Conservation (phyloP, 1,140 invertebrate species). For the Orchestia grillus region DNA sequence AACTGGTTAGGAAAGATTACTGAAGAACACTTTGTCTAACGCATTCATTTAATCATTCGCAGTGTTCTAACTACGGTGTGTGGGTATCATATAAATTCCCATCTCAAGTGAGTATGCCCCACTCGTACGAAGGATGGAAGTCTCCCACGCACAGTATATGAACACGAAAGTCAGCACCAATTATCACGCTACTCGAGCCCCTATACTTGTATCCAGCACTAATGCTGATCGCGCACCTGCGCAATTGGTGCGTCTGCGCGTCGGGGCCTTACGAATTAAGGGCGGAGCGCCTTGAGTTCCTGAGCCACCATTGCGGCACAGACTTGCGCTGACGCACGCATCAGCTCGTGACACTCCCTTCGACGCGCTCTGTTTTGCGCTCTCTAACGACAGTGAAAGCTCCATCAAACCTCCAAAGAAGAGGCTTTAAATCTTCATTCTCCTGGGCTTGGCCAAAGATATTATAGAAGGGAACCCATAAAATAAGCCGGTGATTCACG, state of each 20-base stretch:
- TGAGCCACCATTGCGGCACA: background rate
- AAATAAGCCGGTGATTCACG: background rate
- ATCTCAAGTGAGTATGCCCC: background rate
- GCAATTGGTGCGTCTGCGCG: background rate
- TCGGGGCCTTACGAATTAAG: background rate
- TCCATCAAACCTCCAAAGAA: background rate
- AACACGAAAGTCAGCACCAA: background rate
- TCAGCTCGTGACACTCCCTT: conserved; percentile 2
- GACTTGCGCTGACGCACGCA: conserved; percentile 22
- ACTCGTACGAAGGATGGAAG: background rate
- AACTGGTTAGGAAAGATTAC: background rate
- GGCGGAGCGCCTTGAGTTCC: background rate
- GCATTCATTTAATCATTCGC: background rate
- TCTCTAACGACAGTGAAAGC: background rate
- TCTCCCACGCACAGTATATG: background rate
- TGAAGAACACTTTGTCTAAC: background rate
- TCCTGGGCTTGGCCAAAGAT: background rate
- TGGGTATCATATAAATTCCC: background rate
- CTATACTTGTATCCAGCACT: background rate
- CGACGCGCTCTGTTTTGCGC: conserved; percentile 6
- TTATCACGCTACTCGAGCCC: background rate
- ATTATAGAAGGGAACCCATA: background rate
- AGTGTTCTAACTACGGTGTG: background rate
- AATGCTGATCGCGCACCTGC: background rate
- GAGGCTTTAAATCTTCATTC: background rate